Percentiles rank a stretch among this genome's conserved stretches.
Evolutionary conservation across 2,888 invertebrate genomes (phyloP).

Genomic region (Oscheius onirici): DNA sequence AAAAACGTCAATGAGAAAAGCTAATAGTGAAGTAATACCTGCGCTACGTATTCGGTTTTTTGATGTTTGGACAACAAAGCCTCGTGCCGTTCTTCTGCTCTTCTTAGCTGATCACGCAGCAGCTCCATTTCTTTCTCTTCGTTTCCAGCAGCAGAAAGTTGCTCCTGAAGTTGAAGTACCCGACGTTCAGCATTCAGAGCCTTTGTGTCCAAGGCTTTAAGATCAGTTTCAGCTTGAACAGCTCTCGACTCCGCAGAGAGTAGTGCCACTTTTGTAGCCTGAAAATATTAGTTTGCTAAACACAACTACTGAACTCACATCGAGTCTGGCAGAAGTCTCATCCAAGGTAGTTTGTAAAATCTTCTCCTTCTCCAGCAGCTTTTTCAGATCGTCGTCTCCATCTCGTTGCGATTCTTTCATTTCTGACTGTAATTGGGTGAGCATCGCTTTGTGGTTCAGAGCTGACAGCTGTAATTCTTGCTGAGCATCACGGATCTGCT

Average conservation of each 20-base stretch:
- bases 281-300: conserved; percentile 3
- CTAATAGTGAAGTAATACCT: conserved; percentile 3
- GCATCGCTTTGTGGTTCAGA: conserved; percentile 5
- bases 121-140: conserved; percentile 39
- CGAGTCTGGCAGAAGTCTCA: conserved; percentile 47
- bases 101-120: conserved; percentile 36
- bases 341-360: conserved; percentile 43
- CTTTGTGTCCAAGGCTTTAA: conserved; percentile 34
- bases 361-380: conserved; percentile 7
- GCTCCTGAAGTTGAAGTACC: conserved; percentile 33
- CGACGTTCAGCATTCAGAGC: conserved; percentile 35
- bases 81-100: conserved; percentile 36
- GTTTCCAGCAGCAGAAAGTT: conserved; percentile 38
- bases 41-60: conserved; percentile 19
- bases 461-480: conserved; percentile 15
- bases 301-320: conserved; percentile 34
- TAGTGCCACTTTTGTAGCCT: conserved; percentile 36
- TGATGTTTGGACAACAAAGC: conserved; percentile 30
- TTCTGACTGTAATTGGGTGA: conserved; percentile 10
- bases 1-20: background rate
- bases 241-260: conserved; percentile 45
- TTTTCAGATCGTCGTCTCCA: conserved; percentile 11
- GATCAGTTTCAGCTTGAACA: conserved; percentile 48
- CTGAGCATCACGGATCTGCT: conserved; percentile 14
- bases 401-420: conserved; percentile 5